Percentiles rank a stretch among this genome's conserved stretches.
phyloP scores from a whole-genome alignment of 30 jellyfish, hydroid and myxozoan species.

The Hydra vulgaris region DNA sequence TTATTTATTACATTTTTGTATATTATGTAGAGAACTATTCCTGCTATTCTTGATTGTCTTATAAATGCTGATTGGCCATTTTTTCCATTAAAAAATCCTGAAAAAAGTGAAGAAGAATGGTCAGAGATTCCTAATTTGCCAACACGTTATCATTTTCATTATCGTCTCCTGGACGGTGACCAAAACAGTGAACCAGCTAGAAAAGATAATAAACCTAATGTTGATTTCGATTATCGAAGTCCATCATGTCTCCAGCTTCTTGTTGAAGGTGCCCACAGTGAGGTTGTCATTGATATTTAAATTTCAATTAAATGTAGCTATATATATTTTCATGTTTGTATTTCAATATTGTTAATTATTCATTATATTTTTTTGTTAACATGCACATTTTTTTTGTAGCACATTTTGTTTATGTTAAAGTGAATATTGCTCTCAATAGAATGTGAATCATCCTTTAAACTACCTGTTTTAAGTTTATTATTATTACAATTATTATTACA shows the following conservation, averaged over 20 bases:
- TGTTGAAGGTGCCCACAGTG: slow-evolving; percentile 49
- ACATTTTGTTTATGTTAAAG: no score
- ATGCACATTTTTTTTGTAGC: no score
- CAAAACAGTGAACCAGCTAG: slow-evolving; percentile 55
- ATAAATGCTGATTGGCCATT: slow-evolving; percentile 89
- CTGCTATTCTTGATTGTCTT: slow-evolving; percentile 65
- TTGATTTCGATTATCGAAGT: slow-evolving; percentile 35
- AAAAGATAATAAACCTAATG: neutral
- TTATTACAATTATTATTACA: no score
- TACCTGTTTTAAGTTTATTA: no score
- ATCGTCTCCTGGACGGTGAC: slow-evolving; percentile 75
- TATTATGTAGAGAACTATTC: slow-evolving; percentile 53
- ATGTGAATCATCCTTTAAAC: no score
- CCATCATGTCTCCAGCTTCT: slow-evolving; percentile 53
- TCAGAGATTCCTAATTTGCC: slow-evolving; percentile 66
- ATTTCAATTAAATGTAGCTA: neutral
- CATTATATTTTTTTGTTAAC: no score
- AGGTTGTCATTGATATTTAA: slow-evolving; percentile 5
- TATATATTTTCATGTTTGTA: no score
- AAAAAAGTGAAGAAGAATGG: slow-evolving; percentile 63
- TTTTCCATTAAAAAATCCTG: slow-evolving; percentile 32
- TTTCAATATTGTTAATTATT: no score
- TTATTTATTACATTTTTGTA: no score
- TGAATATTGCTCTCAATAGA: no score
- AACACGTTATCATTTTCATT: slow-evolving; percentile 62